Conservation (phyloP, 2,113 vertebrate genomes). For the Cyprinodon tularosa region DNA sequence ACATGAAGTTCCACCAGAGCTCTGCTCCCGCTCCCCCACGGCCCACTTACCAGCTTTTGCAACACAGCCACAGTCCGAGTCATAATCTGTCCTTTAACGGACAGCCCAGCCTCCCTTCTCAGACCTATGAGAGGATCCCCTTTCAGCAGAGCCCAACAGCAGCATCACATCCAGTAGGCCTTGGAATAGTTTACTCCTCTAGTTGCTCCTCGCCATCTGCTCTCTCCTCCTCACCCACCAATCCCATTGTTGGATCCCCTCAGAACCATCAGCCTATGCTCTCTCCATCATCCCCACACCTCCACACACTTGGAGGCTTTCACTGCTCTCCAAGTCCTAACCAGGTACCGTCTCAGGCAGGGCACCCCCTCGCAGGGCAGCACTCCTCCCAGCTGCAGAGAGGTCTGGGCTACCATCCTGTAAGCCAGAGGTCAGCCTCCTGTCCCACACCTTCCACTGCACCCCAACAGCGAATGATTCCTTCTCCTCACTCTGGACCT, state of each 20-base stretch:
- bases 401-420: constrained; percentile 84
- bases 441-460: constrained; percentile 84
- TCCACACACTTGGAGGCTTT: constrained; percentile 84
- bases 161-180: constrained; percentile 84
- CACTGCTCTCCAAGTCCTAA: constrained; percentile 83
- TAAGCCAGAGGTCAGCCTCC: constrained; percentile 85
- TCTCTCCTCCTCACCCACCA: constrained; percentile 76
- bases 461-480: constrained; percentile 82
- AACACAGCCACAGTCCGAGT: constrained; percentile 76
- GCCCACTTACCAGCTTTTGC: constrained; percentile 90
- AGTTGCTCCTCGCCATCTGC: constrained; percentile 73
- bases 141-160: constrained; percentile 87
- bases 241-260: constrained; percentile 65
- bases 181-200: constrained; percentile 88
- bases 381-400: constrained; percentile 86
- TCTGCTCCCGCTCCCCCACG: constrained; percentile 79
- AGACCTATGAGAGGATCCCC: constrained; percentile 87
- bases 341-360: constrained; percentile 81
- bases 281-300: constrained; percentile 81
- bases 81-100: constrained; percentile 85
- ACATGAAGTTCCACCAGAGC: constrained; percentile 87
- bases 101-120: constrained; percentile 88
- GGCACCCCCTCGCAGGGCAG: constrained; percentile 82
- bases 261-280: constrained; percentile 81
- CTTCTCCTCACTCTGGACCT: constrained; percentile 90